Percentiles rank a stretch among this genome's conserved stretches.
Evolutionary conservation across 2,797 vertebrate genomes (phyloP).

Genomic region (Lycodopsis pacificus): DNA sequence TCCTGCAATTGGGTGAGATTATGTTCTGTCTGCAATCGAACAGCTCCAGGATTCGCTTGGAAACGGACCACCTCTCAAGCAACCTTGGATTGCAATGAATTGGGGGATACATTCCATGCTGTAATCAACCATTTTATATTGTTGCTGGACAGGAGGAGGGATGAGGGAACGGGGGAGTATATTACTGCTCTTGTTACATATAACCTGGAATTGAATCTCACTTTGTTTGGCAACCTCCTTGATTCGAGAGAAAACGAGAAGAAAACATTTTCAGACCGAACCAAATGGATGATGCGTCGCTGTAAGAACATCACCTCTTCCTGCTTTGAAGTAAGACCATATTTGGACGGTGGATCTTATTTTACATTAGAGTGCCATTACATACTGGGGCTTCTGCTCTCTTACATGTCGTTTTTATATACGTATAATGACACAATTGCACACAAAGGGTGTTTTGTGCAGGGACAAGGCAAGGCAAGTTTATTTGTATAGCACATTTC

Average conservation of each 20-base stretch:
- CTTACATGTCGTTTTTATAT: not conserved
- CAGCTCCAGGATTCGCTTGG: not conserved
- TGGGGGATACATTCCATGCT: constrained; percentile 4
- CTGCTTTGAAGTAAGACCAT: not conserved
- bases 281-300: not conserved
- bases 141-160: not conserved
- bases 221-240: not conserved
- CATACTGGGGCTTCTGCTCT: not conserved
- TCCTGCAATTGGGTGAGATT: not conserved
- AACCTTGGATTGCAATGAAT: not conserved
- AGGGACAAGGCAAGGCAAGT: too few relatives aligned
- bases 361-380: not conserved
- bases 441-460: not conserved
- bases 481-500: too few relatives aligned
- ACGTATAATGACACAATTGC: not conserved
- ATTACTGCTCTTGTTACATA: constrained; percentile 14
- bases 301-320: not conserved
- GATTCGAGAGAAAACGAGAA: not conserved
- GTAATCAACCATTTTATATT: constrained; percentile 6
- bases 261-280: not conserved
- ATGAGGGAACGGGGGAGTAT: not conserved
- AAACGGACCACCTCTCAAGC: not conserved
- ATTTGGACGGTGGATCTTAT: not conserved
- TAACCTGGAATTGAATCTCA: constrained; percentile 30
- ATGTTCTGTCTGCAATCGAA: not conserved